Percentiles rank a stretch among this genome's conserved stretches.
phyloP scores from a whole-genome alignment of 2,113 vertebrate genomes.

The Megaleporinus macrocephalus region DNA sequence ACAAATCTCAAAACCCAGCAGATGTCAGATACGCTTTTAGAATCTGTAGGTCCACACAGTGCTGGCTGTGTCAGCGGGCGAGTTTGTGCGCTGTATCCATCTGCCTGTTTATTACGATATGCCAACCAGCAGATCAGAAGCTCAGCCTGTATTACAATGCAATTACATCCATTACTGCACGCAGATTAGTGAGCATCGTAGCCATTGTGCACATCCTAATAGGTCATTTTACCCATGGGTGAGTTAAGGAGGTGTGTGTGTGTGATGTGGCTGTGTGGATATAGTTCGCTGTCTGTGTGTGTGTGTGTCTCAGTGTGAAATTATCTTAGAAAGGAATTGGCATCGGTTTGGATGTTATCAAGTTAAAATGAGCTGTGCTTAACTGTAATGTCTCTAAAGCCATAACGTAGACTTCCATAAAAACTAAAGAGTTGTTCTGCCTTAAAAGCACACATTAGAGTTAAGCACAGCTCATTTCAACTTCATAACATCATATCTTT shows the following conservation, averaged over 20 bases:
- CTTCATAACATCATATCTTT: not conserved
- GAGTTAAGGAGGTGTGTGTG: not conserved
- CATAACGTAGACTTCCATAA: not conserved
- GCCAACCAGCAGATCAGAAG: not conserved
- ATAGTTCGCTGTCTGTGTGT: conserved; percentile 3
- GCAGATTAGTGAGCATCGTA: not conserved
- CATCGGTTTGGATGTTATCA: not conserved
- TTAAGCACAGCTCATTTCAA: not conserved
- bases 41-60: not conserved
- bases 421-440: not conserved
- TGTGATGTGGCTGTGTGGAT: not conserved
- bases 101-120: not conserved
- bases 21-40: not conserved
- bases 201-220: conserved; percentile 2
- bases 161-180: conserved; percentile 5
- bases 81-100: not conserved
- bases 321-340: not conserved
- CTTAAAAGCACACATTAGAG: not conserved
- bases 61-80: not conserved
- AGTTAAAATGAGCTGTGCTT: conserved; percentile 8
- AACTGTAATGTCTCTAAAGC: not conserved
- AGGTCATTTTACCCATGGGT: conserved; percentile 13
- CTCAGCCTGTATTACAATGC: not conserved
- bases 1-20: not conserved
- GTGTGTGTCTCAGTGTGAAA: not conserved